These are phyloP conservation scores for Eumacrocentrus americanus DNA, from an alignment of 2,888 invertebrate genomes.

Conservation along the genomic window DNA sequence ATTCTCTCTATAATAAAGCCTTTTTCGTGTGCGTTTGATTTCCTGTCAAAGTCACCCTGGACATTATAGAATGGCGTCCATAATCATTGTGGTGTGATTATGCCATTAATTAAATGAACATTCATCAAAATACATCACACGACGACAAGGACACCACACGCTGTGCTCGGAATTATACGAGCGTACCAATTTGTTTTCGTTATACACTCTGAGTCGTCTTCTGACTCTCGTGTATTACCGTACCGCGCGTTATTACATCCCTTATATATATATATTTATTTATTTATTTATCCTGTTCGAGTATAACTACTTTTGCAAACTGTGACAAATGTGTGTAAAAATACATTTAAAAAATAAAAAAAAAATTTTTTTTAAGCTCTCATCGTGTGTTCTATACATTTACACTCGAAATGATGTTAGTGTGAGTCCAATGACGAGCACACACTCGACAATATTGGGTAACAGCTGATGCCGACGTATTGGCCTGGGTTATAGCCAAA, in stretches of 20 bases:
- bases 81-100: conserved; percentile 37
- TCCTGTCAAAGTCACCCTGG: not conserved
- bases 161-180: conserved; percentile 46
- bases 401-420: too few relatives aligned
- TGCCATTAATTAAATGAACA: conserved; percentile 51
- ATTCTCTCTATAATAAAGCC: not conserved
- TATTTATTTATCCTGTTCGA: too few relatives aligned
- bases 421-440: too few relatives aligned
- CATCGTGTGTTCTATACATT: not conserved
- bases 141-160: conserved; percentile 31
- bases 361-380: too few relatives aligned
- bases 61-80: too few relatives aligned
- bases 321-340: not conserved
- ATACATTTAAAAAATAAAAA: too few relatives aligned
- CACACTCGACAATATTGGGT: conserved; percentile 17
- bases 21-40: too few relatives aligned
- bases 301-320: not conserved
- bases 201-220: conserved; percentile 31
- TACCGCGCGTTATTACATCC: not conserved
- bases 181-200: conserved; percentile 50
- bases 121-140: conserved; percentile 45
- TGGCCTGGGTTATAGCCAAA: conserved; percentile 36
- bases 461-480: conserved; percentile 35
- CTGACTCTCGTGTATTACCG: not conserved
- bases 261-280: too few relatives aligned